These are phyloP conservation scores for Entomobrya multifasciata DNA, from an alignment of 2,888 invertebrate genomes.

Conservation along the genomic window DNA sequence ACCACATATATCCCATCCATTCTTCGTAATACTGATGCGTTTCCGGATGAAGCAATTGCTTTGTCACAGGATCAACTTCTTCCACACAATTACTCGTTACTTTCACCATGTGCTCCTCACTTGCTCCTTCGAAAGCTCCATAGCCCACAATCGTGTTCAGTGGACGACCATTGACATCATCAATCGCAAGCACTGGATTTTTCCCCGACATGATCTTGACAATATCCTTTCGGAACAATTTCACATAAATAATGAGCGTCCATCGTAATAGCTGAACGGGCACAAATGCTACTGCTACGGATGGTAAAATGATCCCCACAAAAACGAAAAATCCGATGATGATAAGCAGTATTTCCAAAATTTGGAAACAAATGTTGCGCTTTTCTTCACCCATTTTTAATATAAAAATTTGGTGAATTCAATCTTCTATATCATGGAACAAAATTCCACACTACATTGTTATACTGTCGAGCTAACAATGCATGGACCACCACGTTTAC, in stretches of 20 bases:
- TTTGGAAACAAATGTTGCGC: constrained; percentile 28
- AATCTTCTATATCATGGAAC: background rate
- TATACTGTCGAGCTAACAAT: background rate
- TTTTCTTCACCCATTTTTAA: constrained; percentile 46
- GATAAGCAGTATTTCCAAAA: constrained; percentile 71
- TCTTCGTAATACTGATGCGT: constrained; percentile 72
- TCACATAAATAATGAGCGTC: constrained; percentile 70
- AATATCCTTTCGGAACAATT: constrained; percentile 72
- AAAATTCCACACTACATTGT: background rate
- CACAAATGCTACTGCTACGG: constrained; percentile 54
- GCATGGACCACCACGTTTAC: background rate
- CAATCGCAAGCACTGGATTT: constrained; percentile 77
- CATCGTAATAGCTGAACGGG: constrained; percentile 71
- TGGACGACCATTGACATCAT: constrained; percentile 76
- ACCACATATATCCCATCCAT: constrained; percentile 75
- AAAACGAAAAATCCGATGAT: constrained; percentile 74
- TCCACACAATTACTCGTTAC: constrained; percentile 67
- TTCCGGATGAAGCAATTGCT: constrained; percentile 62
- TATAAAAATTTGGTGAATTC: background rate
- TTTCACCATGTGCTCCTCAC: constrained; percentile 60
- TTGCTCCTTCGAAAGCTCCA: constrained; percentile 75
- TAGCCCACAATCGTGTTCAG: constrained; percentile 78
- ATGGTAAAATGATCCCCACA: constrained; percentile 70
- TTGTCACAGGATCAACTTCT: constrained; percentile 44
- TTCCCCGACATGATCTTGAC: constrained; percentile 76